Conservation (phyloP, 2,888 invertebrate genomes). For the Lacanobia wlatinum region DNA sequence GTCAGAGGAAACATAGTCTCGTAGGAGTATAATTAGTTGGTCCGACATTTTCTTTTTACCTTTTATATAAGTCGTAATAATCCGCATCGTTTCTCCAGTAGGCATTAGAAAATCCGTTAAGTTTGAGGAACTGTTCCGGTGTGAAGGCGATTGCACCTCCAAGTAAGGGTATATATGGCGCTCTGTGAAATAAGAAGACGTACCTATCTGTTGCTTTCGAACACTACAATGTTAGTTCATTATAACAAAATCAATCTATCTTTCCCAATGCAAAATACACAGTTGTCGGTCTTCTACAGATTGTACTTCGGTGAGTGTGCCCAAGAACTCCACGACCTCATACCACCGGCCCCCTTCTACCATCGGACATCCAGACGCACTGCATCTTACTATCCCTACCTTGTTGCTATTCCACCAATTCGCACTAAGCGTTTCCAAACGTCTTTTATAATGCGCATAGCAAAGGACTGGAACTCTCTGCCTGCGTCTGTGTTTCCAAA, state of each 20-base stretch:
- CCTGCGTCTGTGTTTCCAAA: too few species aligned
- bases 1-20: neutral
- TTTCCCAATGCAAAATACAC: too few species aligned
- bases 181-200: conserved; percentile 44
- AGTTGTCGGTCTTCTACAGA: too few species aligned
- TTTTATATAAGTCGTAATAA: conserved; percentile 97
- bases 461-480: too few species aligned
- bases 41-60: conserved; percentile 76
- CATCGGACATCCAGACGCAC: too few species aligned
- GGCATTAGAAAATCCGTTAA: conserved; percentile 96
- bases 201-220: neutral
- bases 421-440: too few species aligned
- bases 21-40: neutral
- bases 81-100: conserved; percentile 98
- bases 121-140: conserved; percentile 93
- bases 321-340: too few species aligned
- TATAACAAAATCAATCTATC: neutral
- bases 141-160: conserved; percentile 97
- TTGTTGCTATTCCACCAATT: too few species aligned
- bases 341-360: too few species aligned
- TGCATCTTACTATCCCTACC: too few species aligned
- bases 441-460: too few species aligned
- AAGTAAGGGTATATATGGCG: conserved; percentile 67
- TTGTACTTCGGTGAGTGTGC: too few species aligned
- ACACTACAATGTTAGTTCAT: neutral